These are phyloP conservation scores for Micromys minutus DNA, from an alignment of 2,113 vertebrate genomes.

Conservation along the genomic window DNA sequence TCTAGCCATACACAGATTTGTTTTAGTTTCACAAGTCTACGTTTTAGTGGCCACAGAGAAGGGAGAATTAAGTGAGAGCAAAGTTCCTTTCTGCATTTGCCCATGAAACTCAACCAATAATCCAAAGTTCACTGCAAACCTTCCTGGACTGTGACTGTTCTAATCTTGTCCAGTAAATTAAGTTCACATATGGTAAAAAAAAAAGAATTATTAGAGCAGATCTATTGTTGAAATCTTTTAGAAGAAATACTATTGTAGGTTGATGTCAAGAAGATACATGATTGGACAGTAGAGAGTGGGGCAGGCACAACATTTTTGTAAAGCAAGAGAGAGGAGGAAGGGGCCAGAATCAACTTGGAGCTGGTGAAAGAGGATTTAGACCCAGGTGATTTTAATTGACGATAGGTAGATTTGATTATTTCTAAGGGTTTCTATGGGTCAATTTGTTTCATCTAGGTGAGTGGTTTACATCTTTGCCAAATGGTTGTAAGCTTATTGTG, in stretches of 20 bases:
- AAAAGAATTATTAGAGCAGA: conserved; percentile 10
- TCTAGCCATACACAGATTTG: neutral
- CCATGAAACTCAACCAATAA: neutral
- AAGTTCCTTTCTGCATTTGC: conserved; percentile 52
- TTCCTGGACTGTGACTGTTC: conserved; percentile 9
- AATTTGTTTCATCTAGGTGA: too few species aligned
- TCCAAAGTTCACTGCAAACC: conserved; percentile 37
- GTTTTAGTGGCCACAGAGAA: neutral
- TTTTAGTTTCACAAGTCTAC: conserved; percentile 1
- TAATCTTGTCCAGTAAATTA: neutral
- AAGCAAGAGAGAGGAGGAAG: too few species aligned
- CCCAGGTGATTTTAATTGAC: too few species aligned
- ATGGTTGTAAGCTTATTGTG: too few species aligned
- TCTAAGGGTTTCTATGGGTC: too few species aligned
- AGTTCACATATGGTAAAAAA: neutral
- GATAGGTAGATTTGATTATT: too few species aligned
- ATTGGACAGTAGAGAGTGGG: too few species aligned
- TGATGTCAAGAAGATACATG: too few species aligned
- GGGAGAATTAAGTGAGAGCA: conserved; percentile 20
- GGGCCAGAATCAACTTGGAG: too few species aligned
- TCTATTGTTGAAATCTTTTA: neutral
- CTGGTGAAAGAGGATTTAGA: too few species aligned
- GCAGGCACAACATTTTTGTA: too few species aligned
- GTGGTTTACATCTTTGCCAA: too few species aligned
- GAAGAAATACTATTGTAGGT: neutral